Conservation (phyloP, 2,888 invertebrate genomes). For the Hyalella azteca region DNA sequence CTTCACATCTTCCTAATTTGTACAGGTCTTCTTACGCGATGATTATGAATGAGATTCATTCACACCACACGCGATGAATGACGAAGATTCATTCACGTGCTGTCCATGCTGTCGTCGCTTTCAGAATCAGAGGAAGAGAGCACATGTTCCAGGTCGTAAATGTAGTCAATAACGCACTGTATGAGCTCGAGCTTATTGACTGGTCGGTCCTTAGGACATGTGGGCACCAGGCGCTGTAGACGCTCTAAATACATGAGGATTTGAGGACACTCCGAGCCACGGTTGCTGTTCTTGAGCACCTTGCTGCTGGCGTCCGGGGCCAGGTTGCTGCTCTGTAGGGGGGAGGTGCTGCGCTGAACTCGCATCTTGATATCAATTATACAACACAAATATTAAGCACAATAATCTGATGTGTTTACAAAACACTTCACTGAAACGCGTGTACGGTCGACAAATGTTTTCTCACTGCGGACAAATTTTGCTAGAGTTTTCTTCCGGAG, state of each 20-base stretch:
- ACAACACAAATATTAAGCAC: too few species aligned
- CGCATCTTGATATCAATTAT: constrained; percentile 55
- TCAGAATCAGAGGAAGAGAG: constrained; percentile 45
- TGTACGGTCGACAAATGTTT: too few species aligned
- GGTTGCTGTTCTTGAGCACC: constrained; percentile 43
- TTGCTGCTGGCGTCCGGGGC: constrained; percentile 42
- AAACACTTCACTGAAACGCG: too few species aligned
- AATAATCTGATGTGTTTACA: too few species aligned
- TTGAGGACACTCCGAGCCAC: constrained; percentile 47
- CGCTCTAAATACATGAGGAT: constrained; percentile 62
- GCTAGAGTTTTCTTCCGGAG: too few species aligned
- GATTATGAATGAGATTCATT: neutral
- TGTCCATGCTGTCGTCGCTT: constrained; percentile 44
- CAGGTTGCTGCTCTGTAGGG: constrained; percentile 43
- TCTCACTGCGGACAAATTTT: too few species aligned
- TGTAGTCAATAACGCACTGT: constrained; percentile 66
- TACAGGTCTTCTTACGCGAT: neutral
- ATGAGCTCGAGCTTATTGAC: constrained; percentile 64
- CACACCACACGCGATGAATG: constrained; percentile 35
- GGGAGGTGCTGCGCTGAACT: constrained; percentile 49
- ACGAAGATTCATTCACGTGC: constrained; percentile 42
- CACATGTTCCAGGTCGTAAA: constrained; percentile 64
- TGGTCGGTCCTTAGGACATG: constrained; percentile 63
- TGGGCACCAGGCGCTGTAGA: constrained; percentile 64
- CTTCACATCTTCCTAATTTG: constrained; percentile 30